Conservation (phyloP, 2,797 vertebrate species). For the Pseudochirops corinnae region DNA sequence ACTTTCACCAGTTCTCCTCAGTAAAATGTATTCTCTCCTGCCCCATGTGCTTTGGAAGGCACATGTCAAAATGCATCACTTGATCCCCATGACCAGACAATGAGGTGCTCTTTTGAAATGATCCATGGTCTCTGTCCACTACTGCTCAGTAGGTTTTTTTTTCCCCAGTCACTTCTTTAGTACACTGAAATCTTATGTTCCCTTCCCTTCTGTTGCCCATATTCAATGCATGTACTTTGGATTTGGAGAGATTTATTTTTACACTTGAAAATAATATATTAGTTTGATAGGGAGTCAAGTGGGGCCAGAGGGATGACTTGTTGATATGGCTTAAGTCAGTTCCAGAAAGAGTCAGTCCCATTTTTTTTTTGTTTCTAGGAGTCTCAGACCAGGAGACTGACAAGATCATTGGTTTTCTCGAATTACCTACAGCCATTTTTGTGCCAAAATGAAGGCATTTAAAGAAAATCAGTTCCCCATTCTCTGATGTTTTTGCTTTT, state of each 20-base stretch:
- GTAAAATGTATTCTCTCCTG: neutral
- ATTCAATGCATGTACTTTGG: conserved; percentile 19
- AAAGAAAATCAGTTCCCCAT: neutral
- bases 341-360: conserved; percentile 14
- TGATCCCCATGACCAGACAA: neutral
- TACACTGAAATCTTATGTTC: neutral
- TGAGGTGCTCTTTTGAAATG: neutral
- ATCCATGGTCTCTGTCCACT: neutral
- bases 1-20: neutral
- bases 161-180: conserved; percentile 23
- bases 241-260: conserved; percentile 53
- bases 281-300: conserved; percentile 12
- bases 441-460: conserved; percentile 20
- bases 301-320: conserved; percentile 29
- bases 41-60: neutral
- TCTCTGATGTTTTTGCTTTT: conserved; percentile 6
- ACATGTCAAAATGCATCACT: neutral
- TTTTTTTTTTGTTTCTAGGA: conserved; percentile 12
- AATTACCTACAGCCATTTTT: neutral
- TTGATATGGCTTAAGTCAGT: conserved; percentile 12
- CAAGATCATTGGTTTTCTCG: neutral
- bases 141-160: neutral
- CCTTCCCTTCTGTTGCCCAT: conserved; percentile 28
- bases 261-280: conserved; percentile 29
- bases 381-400: neutral